phyloP scores from a whole-genome alignment of 2,888 invertebrate genomes.

The Epistrophe grossulariae region DNA sequence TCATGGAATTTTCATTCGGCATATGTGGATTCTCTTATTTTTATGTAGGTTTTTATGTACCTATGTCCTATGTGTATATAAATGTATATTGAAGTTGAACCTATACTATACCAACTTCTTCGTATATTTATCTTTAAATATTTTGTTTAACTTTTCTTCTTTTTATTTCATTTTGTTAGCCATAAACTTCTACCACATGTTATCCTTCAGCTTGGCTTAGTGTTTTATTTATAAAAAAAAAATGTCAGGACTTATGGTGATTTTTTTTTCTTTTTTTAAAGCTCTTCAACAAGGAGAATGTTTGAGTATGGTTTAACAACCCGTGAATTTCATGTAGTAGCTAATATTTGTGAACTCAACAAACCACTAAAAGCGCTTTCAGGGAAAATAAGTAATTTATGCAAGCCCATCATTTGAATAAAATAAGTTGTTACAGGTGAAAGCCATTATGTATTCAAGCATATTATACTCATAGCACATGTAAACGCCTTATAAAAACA shows the following conservation, averaged over 20 bases:
- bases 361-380: not conserved
- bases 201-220: conserved; percentile 55
- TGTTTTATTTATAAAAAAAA: conserved; percentile 24
- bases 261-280: not conserved
- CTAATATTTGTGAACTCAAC: not conserved
- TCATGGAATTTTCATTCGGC: conserved; percentile 64
- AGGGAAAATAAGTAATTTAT: not conserved
- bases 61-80: not conserved
- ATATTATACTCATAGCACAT: too few species aligned
- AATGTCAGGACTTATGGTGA: not conserved
- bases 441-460: too few species aligned
- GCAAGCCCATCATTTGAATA: not conserved
- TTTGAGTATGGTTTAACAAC: not conserved
- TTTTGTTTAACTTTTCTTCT: conserved; percentile 11
- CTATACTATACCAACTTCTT: conserved; percentile 16
- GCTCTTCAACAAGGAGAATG: not conserved
- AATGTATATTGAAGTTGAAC: conserved; percentile 23
- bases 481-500: too few species aligned
- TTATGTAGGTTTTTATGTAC: not conserved
- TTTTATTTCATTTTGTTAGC: conserved; percentile 25
- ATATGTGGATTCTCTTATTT: conserved; percentile 37
- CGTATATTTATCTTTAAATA: conserved; percentile 11
- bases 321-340: not conserved
- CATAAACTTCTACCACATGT: conserved; percentile 57
- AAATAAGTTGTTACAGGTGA: not conserved